Evolutionary conservation across 2,888 invertebrate species (phyloP).

Genomic region (Coecobrya sp.): DNA sequence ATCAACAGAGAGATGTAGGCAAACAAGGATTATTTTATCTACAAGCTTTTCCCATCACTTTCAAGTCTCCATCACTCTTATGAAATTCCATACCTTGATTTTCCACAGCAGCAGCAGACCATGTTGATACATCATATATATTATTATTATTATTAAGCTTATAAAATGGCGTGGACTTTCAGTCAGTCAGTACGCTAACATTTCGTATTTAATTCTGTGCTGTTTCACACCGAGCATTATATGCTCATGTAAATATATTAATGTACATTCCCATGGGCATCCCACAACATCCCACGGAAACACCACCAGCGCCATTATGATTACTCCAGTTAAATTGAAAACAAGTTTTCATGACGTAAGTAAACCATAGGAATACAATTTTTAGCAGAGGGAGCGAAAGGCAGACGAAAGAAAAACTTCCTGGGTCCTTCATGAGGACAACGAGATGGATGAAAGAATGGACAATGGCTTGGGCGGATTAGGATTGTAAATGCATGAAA

Average conservation of each 20-base stretch:
- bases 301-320: not conserved
- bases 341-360: constrained; percentile 30
- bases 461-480: constrained; percentile 16
- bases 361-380: not conserved
- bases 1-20: constrained; percentile 64
- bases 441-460: constrained; percentile 49
- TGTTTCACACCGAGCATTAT: not conserved
- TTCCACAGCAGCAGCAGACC: constrained; percentile 26
- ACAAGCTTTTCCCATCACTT: constrained; percentile 76
- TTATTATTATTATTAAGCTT: constrained; percentile 27
- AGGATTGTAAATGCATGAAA: constrained; percentile 51
- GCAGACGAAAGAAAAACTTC: not conserved
- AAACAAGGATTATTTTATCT: constrained; percentile 73
- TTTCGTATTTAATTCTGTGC: not conserved
- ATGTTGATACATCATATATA: constrained; percentile 38
- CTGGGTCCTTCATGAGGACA: not conserved
- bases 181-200: not conserved
- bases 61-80: constrained; percentile 43
- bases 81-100: constrained; percentile 61
- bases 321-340: constrained; percentile 39
- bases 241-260: not conserved
- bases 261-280: not conserved
- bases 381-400: not conserved
- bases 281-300: not conserved
- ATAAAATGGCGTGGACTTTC: not conserved